Conservation (phyloP, 2,888 invertebrate genomes). For the Cephus pygmeus region DNA sequence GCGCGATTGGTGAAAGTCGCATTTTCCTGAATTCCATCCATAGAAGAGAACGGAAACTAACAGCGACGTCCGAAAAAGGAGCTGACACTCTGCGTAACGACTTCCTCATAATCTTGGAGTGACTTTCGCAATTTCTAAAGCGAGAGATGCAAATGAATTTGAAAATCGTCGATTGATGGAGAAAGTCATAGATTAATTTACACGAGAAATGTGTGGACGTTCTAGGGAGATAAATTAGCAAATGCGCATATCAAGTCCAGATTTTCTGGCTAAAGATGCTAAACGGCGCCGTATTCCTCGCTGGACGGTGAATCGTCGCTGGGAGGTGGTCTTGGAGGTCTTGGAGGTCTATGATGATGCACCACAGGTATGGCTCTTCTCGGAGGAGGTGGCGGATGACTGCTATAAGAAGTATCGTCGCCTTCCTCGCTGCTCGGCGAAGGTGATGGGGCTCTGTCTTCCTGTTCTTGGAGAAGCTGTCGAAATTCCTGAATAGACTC, state of each 20-base stretch:
- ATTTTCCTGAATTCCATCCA: not conserved
- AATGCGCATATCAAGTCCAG: no score
- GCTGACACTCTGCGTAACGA: not conserved
- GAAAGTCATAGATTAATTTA: no score
- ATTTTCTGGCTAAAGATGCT: slow-evolving; percentile 10
- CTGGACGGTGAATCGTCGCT: slow-evolving; percentile 64
- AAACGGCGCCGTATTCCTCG: slow-evolving; percentile 63
- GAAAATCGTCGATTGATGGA: no score
- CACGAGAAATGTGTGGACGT: no score
- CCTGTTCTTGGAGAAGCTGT: slow-evolving; percentile 72
- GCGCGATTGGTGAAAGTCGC: slow-evolving; percentile 6
- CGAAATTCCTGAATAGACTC: slow-evolving; percentile 92
- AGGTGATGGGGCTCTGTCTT: slow-evolving; percentile 69
- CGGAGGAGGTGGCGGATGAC: slow-evolving; percentile 69
- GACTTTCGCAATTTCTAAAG: no score
- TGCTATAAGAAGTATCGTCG: slow-evolving; percentile 62
- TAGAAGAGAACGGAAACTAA: not conserved
- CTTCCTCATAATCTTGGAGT: not conserved
- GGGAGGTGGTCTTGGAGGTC: slow-evolving; percentile 55
- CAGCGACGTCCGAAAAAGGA: not conserved
- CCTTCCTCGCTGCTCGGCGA: slow-evolving; percentile 68
- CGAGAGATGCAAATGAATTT: no score
- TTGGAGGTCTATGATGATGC: slow-evolving; percentile 45
- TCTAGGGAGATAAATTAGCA: no score
- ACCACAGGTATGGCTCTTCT: slow-evolving; percentile 54